phyloP scores from a whole-genome alignment of 2,797 vertebrate species.

The Nyctibius grandis region DNA sequence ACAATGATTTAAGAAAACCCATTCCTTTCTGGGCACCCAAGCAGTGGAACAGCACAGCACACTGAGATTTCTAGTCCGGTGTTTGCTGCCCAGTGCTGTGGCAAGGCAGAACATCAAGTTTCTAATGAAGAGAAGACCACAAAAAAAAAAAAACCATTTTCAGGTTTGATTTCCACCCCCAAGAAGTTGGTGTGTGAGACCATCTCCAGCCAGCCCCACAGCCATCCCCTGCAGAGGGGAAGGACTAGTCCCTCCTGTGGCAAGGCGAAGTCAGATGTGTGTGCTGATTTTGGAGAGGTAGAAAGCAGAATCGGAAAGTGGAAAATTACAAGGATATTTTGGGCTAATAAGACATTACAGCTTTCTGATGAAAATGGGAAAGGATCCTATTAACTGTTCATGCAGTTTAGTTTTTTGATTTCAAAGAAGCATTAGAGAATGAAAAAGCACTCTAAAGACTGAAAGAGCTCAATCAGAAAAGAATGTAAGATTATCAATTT shows the following conservation, averaged over 20 bases:
- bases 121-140: background rate
- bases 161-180: background rate
- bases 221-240: background rate
- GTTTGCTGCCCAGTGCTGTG: background rate
- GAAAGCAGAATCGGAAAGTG: background rate
- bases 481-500: background rate
- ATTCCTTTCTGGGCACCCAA: background rate
- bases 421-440: background rate
- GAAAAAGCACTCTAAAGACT: background rate
- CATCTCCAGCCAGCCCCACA: background rate
- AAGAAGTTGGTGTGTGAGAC: background rate
- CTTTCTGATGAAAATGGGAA: background rate
- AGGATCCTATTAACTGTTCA: background rate
- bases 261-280: background rate
- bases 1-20: background rate
- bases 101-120: background rate
- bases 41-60: background rate
- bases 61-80: background rate
- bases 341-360: background rate
- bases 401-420: background rate
- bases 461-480: background rate
- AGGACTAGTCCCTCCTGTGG: background rate
- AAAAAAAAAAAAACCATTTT: background rate
- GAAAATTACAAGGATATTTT: constrained; percentile 20
- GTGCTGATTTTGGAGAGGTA: background rate